A percentile compares a stretch with the other conserved stretches of the same genome.
These are phyloP conservation scores for Mastigias papua DNA, from an alignment of 30 jellyfish, hydroid and myxozoan species.

Conservation along the genomic window DNA sequence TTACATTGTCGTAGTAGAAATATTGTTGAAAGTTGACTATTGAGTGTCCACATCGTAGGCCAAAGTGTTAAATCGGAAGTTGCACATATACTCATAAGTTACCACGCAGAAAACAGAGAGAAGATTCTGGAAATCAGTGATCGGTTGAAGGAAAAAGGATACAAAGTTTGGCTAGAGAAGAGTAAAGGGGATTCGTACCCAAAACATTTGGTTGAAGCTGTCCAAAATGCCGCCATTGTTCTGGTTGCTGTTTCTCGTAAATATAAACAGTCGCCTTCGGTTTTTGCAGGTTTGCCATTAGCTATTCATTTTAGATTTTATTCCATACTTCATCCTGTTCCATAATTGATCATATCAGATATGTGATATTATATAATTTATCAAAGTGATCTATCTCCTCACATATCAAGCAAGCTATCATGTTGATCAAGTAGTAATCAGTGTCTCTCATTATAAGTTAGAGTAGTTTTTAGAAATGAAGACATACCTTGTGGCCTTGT, in stretches of 20 bases:
- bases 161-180: constrained; percentile 44
- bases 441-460: no score
- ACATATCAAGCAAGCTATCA: no score
- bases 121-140: constrained; percentile 31
- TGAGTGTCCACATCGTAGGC: neutral
- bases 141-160: constrained; percentile 55
- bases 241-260: constrained; percentile 74
- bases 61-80: constrained; percentile 21
- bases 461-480: no score
- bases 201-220: constrained; percentile 64
- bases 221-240: constrained; percentile 78
- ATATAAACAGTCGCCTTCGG: constrained; percentile 77
- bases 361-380: no score
- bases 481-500: no score
- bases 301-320: no score
- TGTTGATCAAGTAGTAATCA: no score
- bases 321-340: no score
- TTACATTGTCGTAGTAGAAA: no score
- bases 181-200: constrained; percentile 35
- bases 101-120: constrained; percentile 58
- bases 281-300: constrained; percentile 81
- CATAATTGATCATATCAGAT: no score
- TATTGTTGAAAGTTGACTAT: no score
- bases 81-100: constrained; percentile 50
- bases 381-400: no score